Percentiles rank a stretch among this genome's conserved stretches.
These are phyloP conservation scores for Conchocele bisecta DNA, from an alignment of 2,888 invertebrate species.

Conservation along the genomic window DNA sequence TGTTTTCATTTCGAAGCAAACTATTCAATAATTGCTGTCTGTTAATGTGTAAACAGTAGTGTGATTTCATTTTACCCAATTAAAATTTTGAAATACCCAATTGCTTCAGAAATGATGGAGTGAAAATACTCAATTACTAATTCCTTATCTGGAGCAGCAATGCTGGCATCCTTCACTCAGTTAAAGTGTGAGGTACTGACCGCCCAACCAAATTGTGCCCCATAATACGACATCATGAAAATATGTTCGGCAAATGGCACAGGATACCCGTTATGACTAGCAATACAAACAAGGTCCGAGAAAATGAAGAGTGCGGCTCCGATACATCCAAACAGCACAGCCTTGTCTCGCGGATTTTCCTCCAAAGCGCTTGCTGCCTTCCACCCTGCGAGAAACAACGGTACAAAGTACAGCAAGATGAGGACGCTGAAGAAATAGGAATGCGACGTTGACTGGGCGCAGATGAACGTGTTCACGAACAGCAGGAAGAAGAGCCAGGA, in stretches of 20 bases:
- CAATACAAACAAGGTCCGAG: constrained; percentile 68
- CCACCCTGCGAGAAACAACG: constrained; percentile 68
- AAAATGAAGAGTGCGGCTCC: constrained; percentile 67
- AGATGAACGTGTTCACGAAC: constrained; percentile 49
- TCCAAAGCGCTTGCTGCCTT: constrained; percentile 64
- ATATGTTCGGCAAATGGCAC: constrained; percentile 61
- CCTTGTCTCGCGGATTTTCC: constrained; percentile 48
- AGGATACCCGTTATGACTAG: constrained; percentile 63
- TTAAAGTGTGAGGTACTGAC: constrained; percentile 57
- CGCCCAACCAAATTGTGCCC: constrained; percentile 69
- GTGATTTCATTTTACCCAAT: too few species aligned
- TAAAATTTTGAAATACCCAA: too few species aligned
- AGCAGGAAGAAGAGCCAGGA: constrained; percentile 56
- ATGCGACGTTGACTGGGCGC: constrained; percentile 49
- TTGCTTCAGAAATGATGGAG: too few species aligned
- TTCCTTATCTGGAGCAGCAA: too few species aligned
- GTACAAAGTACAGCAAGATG: constrained; percentile 57
- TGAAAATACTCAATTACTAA: too few species aligned
- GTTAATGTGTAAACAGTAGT: too few species aligned
- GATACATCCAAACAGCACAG: constrained; percentile 55
- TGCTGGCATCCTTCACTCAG: too few species aligned
- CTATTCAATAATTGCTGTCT: too few species aligned
- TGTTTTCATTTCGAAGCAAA: too few species aligned
- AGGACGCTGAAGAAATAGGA: constrained; percentile 52
- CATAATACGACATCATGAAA: constrained; percentile 70